phyloP scores from a whole-genome alignment of 2,888 invertebrate genomes.

The Neria commutata region DNA sequence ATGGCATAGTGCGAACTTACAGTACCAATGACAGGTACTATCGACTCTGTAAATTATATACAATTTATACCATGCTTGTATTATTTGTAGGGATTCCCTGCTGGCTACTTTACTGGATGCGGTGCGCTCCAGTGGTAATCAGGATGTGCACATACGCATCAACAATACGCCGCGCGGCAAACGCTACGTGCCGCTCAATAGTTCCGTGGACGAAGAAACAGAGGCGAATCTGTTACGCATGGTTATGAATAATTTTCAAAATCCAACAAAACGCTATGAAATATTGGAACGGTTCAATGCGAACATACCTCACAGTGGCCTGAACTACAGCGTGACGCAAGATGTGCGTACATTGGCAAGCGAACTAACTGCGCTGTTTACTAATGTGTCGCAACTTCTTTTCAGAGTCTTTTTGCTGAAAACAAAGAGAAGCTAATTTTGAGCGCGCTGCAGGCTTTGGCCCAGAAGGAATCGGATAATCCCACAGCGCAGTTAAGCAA shows the following conservation, averaged over 20 bases:
- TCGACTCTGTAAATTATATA: background rate
- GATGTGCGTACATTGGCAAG: conserved; percentile 73
- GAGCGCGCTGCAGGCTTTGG: conserved; percentile 84
- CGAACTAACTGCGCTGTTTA: background rate
- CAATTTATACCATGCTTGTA: background rate
- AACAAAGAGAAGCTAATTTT: conserved; percentile 97
- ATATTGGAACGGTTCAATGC: conserved; percentile 95
- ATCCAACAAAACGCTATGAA: conserved; percentile 70
- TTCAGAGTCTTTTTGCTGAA: conserved; percentile 92
- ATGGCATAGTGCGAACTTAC: conserved; percentile 87
- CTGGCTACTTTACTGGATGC: conserved; percentile 95
- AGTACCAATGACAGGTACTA: conserved; percentile 85
- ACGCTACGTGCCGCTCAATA: conserved; percentile 86
- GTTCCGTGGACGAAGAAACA: conserved; percentile 94
- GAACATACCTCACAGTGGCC: conserved; percentile 96
- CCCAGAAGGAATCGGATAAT: conserved; percentile 73
- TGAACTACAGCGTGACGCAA: conserved; percentile 93
- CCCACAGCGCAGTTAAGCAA: conserved; percentile 66
- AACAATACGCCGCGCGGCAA: conserved; percentile 82
- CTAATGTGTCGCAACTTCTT: conserved; percentile 44
- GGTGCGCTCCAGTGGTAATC: conserved; percentile 94
- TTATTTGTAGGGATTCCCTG: conserved; percentile 79
- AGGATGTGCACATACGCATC: conserved; percentile 94
- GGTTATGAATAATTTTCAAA: conserved; percentile 66
- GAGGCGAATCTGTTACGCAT: conserved; percentile 79